Evolutionary conservation across 2,113 vertebrate species (phyloP), one percentile per base, ranked within the genome.

Genomic region (Amia ocellicauda): DNA sequence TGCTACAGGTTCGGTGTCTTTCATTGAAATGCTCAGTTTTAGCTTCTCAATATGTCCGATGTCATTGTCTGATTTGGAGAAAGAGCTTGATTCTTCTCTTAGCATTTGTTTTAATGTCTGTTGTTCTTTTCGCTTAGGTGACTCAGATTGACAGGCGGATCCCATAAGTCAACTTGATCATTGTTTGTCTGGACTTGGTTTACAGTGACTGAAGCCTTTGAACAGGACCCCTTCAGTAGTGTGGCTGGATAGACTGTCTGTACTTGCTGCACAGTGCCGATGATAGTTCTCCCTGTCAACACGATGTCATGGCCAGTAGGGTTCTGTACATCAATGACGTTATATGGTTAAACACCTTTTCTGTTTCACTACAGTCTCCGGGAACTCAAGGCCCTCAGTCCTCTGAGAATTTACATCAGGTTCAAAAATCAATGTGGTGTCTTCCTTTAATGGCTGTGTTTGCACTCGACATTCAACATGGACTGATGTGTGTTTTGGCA

Each of bases 381-480:
- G 58, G 10, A 71, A 63, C 26, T 71, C 72, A n/a, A 70, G 68
- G 7, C 40, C 54, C 19, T 68, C 66, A 29, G 67, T 24, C 69
- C 73, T 62, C 29, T 67, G 57, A 0, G 40, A 23, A 17, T 72
- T 67, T 7, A 67, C 3, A 1, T 69, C 43, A 26, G 66, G 66
- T n/a, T 71, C 13, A 28, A 71, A 68, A 0, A 71, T 0, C 47
- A 71, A 9, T 0, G 42, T 59, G 17, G 23, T 59, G 49, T 74
- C 65, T 2, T 74, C 58, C 42, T 59, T 58, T 19, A 68, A 62
- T 1, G 62, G 58, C 2, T 19, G 20, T 2, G 54, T 2, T 14
- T 7, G 40, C 28, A 59, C 10, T 13, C 41, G 4, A 7, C 69
- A 63, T 0, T 63, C 2, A 22, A 67, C 16, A 14, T 69, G 55